Percentiles rank a stretch among this genome's conserved stretches.
Conservation (phyloP, 2,888 invertebrate species). For the Agonopterix alstromeriana region DNA sequence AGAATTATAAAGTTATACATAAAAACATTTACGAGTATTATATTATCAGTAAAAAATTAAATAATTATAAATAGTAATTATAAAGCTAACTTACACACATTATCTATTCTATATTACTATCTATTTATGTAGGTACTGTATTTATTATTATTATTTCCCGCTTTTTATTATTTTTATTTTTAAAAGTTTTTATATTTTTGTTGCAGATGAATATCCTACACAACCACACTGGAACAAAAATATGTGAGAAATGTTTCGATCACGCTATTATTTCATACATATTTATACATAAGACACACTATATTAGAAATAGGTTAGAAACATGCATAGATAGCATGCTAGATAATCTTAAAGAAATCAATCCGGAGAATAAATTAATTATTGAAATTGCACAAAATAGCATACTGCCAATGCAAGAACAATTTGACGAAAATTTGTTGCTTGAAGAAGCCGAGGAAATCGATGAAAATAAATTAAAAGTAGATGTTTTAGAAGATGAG, state of each 20-base stretch:
- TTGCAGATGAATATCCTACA: conserved; percentile 51
- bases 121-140: neutral
- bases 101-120: neutral
- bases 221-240: conserved; percentile 52
- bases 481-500: conserved; percentile 64
- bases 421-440: conserved; percentile 24
- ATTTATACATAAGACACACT: conserved; percentile 42
- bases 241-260: conserved; percentile 57
- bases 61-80: too few species aligned
- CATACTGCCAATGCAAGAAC: conserved; percentile 37
- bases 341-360: conserved; percentile 30
- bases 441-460: conserved; percentile 24
- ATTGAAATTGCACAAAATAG: conserved; percentile 46
- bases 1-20: too few species aligned
- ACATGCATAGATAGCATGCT: conserved; percentile 46
- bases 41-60: too few species aligned
- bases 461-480: conserved; percentile 35
- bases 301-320: conserved; percentile 42
- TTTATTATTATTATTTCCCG: conserved; percentile 1
- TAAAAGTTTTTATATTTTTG: conserved; percentile 28
- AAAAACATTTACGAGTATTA: too few species aligned
- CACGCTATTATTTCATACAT: conserved; percentile 50
- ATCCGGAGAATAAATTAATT: conserved; percentile 36
- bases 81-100: neutral
- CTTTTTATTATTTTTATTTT: conserved; percentile 15